phyloP scores from a whole-genome alignment of 2,888 invertebrate species.

The Mycogona germanica region DNA sequence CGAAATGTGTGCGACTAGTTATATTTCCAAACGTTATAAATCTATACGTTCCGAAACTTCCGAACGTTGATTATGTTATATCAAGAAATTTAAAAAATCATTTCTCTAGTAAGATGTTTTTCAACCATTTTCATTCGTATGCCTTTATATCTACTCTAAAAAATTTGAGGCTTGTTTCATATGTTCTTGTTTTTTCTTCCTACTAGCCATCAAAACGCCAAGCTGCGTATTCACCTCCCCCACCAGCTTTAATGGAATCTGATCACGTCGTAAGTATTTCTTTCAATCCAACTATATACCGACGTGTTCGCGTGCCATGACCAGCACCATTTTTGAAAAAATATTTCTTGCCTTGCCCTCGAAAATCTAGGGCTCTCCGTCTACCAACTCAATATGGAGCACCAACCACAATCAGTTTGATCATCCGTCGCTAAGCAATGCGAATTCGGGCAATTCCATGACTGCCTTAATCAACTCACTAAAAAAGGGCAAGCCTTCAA shows the following conservation, averaged over 20 bases:
- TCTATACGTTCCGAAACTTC: too few species aligned
- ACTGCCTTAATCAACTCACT: not conserved
- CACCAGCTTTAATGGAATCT: constrained; percentile 25
- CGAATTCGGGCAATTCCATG: too few species aligned
- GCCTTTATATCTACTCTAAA: not conserved
- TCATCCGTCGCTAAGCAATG: too few species aligned
- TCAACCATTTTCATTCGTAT: too few species aligned
- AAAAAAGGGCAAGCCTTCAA: not conserved
- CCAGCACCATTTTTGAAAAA: not conserved
- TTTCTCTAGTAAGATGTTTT: too few species aligned
- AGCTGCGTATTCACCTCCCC: constrained; percentile 23
- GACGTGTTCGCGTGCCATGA: too few species aligned
- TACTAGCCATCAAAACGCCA: not conserved
- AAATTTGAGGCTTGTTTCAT: not conserved
- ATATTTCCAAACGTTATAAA: too few species aligned
- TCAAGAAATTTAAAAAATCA: too few species aligned
- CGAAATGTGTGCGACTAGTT: too few species aligned
- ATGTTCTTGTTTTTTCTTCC: not conserved
- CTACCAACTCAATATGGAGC: constrained; percentile 24
- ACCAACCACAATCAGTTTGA: constrained; percentile 4
- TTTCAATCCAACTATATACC: too few species aligned
- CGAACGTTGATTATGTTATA: too few species aligned
- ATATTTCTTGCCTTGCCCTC: not conserved
- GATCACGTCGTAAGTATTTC: constrained; percentile 24
- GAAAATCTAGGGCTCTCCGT: constrained; percentile 24